Evolutionary conservation across 2,888 invertebrate species (phyloP).

Genomic region (Andricus quercusramuli): DNA sequence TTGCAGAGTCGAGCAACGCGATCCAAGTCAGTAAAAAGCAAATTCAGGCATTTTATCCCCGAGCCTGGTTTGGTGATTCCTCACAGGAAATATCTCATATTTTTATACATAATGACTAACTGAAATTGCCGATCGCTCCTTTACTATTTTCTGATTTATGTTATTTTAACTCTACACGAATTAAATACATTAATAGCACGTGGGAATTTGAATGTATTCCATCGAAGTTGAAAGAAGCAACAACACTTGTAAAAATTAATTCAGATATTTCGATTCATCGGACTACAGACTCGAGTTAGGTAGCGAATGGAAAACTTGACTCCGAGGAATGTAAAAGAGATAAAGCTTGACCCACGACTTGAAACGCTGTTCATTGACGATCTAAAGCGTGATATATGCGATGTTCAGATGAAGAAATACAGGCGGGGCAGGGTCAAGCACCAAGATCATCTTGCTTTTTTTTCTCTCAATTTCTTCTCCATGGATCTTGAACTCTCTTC

Average conservation of each 20-base stretch:
- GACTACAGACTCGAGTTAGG: slow-evolving; percentile 7
- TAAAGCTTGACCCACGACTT: slow-evolving; percentile 3
- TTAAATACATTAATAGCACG: background rate
- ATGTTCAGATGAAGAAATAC: slow-evolving; percentile 31
- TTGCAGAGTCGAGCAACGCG: slow-evolving; percentile 46
- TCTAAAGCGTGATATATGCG: slow-evolving; percentile 32
- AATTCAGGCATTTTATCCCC: slow-evolving; percentile 14
- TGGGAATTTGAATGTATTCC: background rate
- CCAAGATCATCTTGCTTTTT: slow-evolving; percentile 29
- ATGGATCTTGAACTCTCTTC: slow-evolving; percentile 30
- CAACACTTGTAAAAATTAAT: slow-evolving; percentile 6
- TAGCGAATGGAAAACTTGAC: background rate
- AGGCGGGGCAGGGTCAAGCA: slow-evolving; percentile 24
- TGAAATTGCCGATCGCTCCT: background rate
- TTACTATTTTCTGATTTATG: background rate
- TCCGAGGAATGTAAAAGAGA: slow-evolving; percentile 13
- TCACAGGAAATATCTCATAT: background rate
- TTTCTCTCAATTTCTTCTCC: slow-evolving; percentile 17
- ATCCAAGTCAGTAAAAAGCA: slow-evolving; percentile 17
- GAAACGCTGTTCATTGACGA: slow-evolving; percentile 22
- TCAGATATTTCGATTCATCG: slow-evolving; percentile 15
- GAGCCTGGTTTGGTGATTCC: background rate
- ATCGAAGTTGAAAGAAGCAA: background rate
- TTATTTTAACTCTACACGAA: background rate
- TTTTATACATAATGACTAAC: background rate